Evolutionary conservation across 2,888 invertebrate species (phyloP).

Genomic region (Cinara cedri): DNA sequence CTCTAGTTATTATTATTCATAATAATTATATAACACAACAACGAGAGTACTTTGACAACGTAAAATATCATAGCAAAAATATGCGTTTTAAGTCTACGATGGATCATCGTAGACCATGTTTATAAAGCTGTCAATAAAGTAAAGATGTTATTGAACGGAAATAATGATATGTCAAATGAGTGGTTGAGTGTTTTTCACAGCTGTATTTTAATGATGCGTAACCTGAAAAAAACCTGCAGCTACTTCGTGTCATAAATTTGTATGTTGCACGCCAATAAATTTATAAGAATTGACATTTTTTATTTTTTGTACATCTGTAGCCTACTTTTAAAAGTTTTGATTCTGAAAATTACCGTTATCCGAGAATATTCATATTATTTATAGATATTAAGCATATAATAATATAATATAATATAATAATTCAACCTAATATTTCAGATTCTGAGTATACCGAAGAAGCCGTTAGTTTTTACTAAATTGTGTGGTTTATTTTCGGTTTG

Average conservation of each 20-base stretch:
- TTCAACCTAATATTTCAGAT: no score
- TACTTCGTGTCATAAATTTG: slow-evolving; percentile 23
- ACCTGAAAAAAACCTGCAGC: slow-evolving; percentile 30
- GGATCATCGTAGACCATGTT: not conserved
- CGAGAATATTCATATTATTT: not conserved
- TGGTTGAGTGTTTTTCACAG: slow-evolving; percentile 12
- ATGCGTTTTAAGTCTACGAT: not conserved
- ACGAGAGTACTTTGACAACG: not conserved
- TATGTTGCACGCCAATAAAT: not conserved
- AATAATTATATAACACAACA: no score
- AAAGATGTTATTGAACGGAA: slow-evolving; percentile 5
- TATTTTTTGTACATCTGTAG: slow-evolving; percentile 5
- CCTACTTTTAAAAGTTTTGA: no score
- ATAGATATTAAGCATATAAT: not conserved
- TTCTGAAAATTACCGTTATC: not conserved
- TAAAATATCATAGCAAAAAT: not conserved
- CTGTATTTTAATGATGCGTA: slow-evolving; percentile 34
- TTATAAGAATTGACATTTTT: not conserved
- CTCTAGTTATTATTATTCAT: no score
- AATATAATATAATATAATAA: not conserved
- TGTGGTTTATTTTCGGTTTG: no score
- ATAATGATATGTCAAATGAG: slow-evolving; percentile 40
- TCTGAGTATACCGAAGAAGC: no score
- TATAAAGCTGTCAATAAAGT: slow-evolving; percentile 7
- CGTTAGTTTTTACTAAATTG: no score